phyloP scores from a whole-genome alignment of 1,140 invertebrate species.

The Mizuhopecten yessoensis region DNA sequence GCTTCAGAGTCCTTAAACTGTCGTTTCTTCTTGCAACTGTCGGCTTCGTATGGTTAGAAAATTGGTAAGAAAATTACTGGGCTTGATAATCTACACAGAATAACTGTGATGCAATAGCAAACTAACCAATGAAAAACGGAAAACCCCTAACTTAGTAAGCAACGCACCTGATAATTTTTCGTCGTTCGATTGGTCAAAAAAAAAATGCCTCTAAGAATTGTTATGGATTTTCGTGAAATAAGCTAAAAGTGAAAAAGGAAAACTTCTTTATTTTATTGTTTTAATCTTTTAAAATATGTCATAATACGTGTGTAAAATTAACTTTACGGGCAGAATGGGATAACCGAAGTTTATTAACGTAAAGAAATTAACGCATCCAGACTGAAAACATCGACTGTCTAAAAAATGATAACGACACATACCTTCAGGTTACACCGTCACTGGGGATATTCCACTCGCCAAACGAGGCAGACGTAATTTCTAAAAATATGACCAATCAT shows the following conservation, averaged over 20 bases:
- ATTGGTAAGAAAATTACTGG: slow-evolving; percentile 2
- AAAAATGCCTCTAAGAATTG: not conserved
- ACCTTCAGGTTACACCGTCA: not conserved
- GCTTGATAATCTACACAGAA: slow-evolving; percentile 38
- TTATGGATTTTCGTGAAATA: not conserved
- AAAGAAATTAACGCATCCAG: not conserved
- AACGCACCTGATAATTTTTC: not conserved
- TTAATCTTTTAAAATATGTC: not conserved
- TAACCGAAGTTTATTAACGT: not conserved
- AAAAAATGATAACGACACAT: not conserved
- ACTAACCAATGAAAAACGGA: slow-evolving; percentile 10
- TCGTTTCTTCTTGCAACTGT: not conserved
- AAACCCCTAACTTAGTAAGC: not conserved
- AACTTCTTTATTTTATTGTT: too few relatives aligned
- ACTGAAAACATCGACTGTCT: not conserved
- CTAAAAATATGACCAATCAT: slow-evolving; percentile 60
- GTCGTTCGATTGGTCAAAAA: not conserved
- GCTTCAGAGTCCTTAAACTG: not conserved
- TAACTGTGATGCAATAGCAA: slow-evolving; percentile 31
- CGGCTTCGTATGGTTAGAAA: not conserved
- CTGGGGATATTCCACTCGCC: slow-evolving; percentile 15
- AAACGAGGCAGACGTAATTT: slow-evolving; percentile 44
- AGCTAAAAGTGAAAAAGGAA: too few relatives aligned
- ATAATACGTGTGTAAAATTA: not conserved
- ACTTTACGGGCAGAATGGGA: not conserved